Evolutionary conservation across 1,140 invertebrate species (phyloP).

Genomic region (Zaprionus gabonicus): DNA sequence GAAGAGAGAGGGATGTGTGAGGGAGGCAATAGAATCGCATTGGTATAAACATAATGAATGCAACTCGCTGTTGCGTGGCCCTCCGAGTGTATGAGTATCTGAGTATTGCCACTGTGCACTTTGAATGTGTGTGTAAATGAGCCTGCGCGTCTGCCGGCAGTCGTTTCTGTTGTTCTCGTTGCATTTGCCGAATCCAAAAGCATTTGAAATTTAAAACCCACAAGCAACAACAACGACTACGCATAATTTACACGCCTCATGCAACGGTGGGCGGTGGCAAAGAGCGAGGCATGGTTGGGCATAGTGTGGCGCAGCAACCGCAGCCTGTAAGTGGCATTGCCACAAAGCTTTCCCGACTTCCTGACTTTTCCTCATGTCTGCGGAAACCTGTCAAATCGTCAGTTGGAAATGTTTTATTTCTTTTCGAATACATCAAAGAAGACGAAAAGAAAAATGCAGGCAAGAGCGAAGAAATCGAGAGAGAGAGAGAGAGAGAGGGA

Average conservation of each 20-base stretch:
- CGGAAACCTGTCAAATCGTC: slow-evolving; percentile 66
- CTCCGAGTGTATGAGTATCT: slow-evolving; percentile 24
- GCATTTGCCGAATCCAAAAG: slow-evolving; percentile 20
- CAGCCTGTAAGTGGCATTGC: slow-evolving; percentile 44
- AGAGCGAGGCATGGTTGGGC: background rate
- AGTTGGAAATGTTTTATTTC: slow-evolving; percentile 62
- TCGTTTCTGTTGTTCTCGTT: slow-evolving; percentile 2
- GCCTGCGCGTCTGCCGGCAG: background rate
- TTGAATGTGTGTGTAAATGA: slow-evolving; percentile 38
- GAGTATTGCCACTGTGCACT: slow-evolving; percentile 34
- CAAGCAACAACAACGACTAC: slow-evolving; percentile 51
- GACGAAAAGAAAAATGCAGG: background rate
- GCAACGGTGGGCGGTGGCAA: background rate
- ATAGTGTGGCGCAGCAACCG: background rate
- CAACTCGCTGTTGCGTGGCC: slow-evolving; percentile 63
- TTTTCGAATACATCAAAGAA: slow-evolving; percentile 18
- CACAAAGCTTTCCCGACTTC: slow-evolving; percentile 45
- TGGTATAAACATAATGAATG: slow-evolving; percentile 63
- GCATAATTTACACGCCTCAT: slow-evolving; percentile 59
- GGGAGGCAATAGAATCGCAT: slow-evolving; percentile 8
- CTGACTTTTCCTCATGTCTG: slow-evolving; percentile 5
- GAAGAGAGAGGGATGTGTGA: background rate
- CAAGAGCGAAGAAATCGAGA: background rate
- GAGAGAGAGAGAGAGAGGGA: too few relatives aligned
- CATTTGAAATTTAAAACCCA: slow-evolving; percentile 72